Conservation (phyloP, 2,797 vertebrate genomes). For the Lutjanus campechanus region DNA sequence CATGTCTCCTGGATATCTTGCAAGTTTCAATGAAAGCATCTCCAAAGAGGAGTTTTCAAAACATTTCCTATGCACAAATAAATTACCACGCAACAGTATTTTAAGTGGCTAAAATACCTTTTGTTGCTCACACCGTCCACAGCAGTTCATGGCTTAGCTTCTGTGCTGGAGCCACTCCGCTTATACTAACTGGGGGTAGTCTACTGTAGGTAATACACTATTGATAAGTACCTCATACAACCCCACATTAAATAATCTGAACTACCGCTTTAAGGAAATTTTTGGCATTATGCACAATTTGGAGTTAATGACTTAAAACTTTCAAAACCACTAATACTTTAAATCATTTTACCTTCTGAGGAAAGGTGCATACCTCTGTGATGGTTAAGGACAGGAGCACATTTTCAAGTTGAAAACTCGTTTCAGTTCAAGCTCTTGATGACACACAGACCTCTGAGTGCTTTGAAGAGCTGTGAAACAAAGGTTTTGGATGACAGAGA, state of each 20-base stretch:
- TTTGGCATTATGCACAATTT: neutral
- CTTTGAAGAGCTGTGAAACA: conserved; percentile 31
- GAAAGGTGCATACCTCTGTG: neutral
- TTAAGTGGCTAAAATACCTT: too few relatives aligned
- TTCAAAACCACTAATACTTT: neutral
- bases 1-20: neutral
- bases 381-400: neutral
- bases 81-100: neutral
- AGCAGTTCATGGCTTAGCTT: too few relatives aligned
- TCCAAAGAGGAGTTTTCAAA: neutral
- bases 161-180: too few relatives aligned
- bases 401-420: conserved; percentile 27
- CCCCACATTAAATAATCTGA: too few relatives aligned
- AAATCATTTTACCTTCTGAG: neutral
- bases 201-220: too few relatives aligned
- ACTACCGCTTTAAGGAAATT: neutral
- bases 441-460: conserved; percentile 14
- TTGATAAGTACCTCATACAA: too few relatives aligned
- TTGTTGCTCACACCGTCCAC: too few relatives aligned
- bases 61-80: neutral
- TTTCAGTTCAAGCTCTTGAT: conserved; percentile 12
- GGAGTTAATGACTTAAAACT: neutral
- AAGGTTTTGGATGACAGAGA: conserved; percentile 20
- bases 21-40: neutral
- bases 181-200: too few relatives aligned